phyloP scores from a whole-genome alignment of 2,888 invertebrate species.

The Troides helena region DNA sequence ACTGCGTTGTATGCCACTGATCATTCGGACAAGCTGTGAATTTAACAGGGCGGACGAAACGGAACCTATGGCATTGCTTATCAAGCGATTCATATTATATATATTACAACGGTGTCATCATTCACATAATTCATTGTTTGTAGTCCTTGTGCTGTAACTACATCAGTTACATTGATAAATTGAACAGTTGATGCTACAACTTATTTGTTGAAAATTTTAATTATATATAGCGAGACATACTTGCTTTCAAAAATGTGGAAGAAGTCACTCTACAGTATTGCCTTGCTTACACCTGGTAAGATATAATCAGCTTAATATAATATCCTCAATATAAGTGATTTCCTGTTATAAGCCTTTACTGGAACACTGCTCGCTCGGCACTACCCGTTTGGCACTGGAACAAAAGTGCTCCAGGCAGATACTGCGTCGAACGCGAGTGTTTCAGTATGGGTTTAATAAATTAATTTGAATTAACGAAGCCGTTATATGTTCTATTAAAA shows the following conservation, averaged over 20 bases:
- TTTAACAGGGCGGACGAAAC: conserved; percentile 24
- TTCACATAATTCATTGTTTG: conserved; percentile 61
- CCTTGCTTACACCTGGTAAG: conserved; percentile 80
- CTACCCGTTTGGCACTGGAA: not conserved
- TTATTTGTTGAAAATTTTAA: conserved; percentile 74
- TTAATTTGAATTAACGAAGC: conserved; percentile 69
- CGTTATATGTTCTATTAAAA: conserved; percentile 59
- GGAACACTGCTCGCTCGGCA: conserved; percentile 59
- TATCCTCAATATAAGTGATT: conserved; percentile 77
- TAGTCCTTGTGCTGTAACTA: conserved; percentile 75
- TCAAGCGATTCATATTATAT: conserved; percentile 47
- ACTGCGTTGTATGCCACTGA: conserved; percentile 31
- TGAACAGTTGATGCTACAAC: conserved; percentile 77
- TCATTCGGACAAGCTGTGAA: conserved; percentile 33
- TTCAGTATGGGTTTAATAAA: conserved; percentile 67
- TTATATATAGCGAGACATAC: conserved; percentile 79
- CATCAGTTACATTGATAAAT: conserved; percentile 62
- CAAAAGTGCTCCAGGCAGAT: conserved; percentile 34
- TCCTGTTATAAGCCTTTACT: conserved; percentile 68
- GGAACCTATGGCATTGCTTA: conserved; percentile 53
- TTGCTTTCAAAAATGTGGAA: conserved; percentile 78
- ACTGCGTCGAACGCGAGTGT: conserved; percentile 49
- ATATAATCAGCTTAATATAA: conserved; percentile 79
- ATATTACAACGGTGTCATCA: conserved; percentile 61
- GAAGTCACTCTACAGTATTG: conserved; percentile 80